A percentile compares a stretch with the other conserved stretches of the same genome.
These are phyloP conservation scores for Darevskia nairensis DNA, from an alignment of 2,797 vertebrate genomes.

Conservation along the genomic window DNA sequence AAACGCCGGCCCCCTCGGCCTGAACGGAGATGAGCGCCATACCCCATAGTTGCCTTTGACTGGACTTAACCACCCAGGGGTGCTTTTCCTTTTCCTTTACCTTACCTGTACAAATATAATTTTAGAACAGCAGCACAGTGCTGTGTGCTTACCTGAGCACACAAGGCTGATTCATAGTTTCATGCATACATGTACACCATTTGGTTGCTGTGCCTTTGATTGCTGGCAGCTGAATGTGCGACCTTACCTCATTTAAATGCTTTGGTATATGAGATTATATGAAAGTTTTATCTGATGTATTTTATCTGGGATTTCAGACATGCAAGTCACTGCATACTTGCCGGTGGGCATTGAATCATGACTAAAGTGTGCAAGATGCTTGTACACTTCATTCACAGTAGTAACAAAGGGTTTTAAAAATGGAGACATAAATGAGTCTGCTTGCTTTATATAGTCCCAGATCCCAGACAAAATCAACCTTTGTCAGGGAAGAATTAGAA, in stretches of 20 bases:
- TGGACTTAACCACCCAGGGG: too few relatives aligned
- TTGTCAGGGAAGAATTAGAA: neutral
- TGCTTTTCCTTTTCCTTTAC: too few relatives aligned
- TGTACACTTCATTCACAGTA: slow-evolving; percentile 42
- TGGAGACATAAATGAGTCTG: slow-evolving; percentile 15
- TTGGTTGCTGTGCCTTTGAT: slow-evolving; percentile 7
- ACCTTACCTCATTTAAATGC: neutral
- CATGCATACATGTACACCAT: slow-evolving; percentile 46
- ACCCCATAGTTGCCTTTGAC: too few relatives aligned
- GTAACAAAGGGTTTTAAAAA: slow-evolving; percentile 25
- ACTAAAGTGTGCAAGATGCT: slow-evolving; percentile 22
- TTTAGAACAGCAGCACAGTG: neutral
- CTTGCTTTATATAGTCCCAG: too few relatives aligned
- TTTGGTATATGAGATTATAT: neutral
- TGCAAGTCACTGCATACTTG: neutral
- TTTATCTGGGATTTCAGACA: neutral
- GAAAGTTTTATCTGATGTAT: neutral
- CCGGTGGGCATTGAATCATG: neutral
- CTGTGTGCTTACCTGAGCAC: neutral
- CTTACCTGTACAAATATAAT: neutral
- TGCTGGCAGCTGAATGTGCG: too few relatives aligned
- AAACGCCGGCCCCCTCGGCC: too few relatives aligned
- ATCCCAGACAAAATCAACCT: neutral
- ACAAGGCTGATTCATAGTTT: slow-evolving; percentile 45
- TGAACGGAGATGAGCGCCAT: too few relatives aligned